Conservation (phyloP, 2,888 invertebrate genomes). For the Orthosia gothica region DNA sequence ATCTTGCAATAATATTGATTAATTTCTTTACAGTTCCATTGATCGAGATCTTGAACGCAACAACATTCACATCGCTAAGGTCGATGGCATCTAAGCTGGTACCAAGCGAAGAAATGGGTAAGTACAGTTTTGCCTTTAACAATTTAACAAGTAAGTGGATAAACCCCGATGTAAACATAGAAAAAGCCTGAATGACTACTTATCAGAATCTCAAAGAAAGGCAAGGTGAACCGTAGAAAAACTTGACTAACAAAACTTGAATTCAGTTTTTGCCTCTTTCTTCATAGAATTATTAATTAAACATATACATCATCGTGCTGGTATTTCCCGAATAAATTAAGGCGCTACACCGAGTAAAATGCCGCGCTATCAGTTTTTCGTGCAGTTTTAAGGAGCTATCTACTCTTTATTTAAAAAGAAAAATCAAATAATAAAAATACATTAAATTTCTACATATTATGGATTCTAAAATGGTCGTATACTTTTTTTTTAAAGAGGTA, state of each 20-base stretch:
- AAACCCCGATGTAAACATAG: neutral
- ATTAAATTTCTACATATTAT: too few species aligned
- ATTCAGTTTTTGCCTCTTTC: neutral
- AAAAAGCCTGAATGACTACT: neutral
- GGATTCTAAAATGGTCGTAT: too few species aligned
- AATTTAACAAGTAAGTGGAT: accelerated
- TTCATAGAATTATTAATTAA: neutral
- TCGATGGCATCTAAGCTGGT: slow-evolving; percentile 88
- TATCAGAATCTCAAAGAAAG: neutral
- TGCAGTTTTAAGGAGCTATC: too few species aligned
- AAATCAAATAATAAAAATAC: too few species aligned
- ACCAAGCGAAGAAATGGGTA: slow-evolving; percentile 87
- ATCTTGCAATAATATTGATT: neutral
- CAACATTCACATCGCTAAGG: slow-evolving; percentile 87
- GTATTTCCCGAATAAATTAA: neutral
- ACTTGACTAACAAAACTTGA: neutral
- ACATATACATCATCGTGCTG: neutral
- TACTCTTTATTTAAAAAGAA: too few species aligned
- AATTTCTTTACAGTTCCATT: slow-evolving; percentile 80
- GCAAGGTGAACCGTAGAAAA: slow-evolving; percentile 1
- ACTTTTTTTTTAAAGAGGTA: too few species aligned
- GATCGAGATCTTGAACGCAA: slow-evolving; percentile 87
- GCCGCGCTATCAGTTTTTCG: too few species aligned
- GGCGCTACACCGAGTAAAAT: too few species aligned
- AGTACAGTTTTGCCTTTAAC: slow-evolving; percentile 34